A percentile compares a stretch with the other conserved stretches of the same genome.
Conservation (phyloP, 2,888 invertebrate species). For the Coelinius sp. region DNA sequence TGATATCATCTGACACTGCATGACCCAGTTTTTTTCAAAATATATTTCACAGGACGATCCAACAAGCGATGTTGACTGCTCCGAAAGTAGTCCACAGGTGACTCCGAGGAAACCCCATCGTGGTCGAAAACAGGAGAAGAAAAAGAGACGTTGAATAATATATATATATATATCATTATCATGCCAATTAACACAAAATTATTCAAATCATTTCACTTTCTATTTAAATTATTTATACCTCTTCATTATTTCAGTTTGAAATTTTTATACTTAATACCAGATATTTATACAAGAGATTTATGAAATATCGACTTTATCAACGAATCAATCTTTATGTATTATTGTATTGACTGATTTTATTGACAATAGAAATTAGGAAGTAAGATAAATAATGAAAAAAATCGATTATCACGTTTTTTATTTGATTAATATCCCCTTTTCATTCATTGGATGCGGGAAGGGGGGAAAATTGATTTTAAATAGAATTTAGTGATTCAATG, state of each 20-base stretch:
- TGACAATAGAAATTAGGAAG: slow-evolving; percentile 32
- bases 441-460: too few relatives aligned
- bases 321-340: slow-evolving; percentile 34
- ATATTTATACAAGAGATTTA: slow-evolving; percentile 17
- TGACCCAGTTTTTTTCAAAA: neutral
- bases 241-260: slow-evolving; percentile 17
- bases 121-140: slow-evolving; percentile 79
- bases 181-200: slow-evolving; percentile 20
- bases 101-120: slow-evolving; percentile 77
- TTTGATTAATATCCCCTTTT: neutral
- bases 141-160: slow-evolving; percentile 76
- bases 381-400: slow-evolving; percentile 18
- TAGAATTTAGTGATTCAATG: neutral
- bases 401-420: neutral
- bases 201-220: slow-evolving; percentile 18
- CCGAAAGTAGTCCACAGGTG: slow-evolving; percentile 81
- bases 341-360: slow-evolving; percentile 37
- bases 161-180: slow-evolving; percentile 20
- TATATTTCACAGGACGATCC: slow-evolving; percentile 74
- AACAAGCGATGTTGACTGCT: slow-evolving; percentile 80
- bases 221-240: slow-evolving; percentile 12
- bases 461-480: neutral
- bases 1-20: neutral
- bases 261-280: slow-evolving; percentile 17
- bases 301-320: slow-evolving; percentile 34